phyloP scores from a whole-genome alignment of 1,140 invertebrate genomes.

The Chlorops oryzae region DNA sequence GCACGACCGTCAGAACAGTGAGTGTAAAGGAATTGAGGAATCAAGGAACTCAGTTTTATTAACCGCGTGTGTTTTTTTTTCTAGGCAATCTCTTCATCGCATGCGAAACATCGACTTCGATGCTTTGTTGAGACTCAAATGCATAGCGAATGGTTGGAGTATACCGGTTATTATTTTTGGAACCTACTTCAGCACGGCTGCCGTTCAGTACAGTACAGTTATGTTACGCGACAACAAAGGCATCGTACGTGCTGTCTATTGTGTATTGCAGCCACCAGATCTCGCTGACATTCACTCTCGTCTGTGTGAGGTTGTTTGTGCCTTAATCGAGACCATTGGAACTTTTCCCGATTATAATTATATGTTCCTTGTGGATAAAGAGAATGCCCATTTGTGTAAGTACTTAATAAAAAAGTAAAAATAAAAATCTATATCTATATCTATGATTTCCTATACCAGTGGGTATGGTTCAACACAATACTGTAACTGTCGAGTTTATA shows the following conservation, averaged over 20 bases:
- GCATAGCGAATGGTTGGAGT: constrained; percentile 20
- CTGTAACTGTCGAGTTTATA: constrained; percentile 8
- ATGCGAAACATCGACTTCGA: constrained; percentile 18
- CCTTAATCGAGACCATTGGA: constrained; percentile 14
- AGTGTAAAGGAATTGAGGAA: not conserved
- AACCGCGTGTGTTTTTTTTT: not conserved
- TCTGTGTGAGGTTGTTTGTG: constrained; percentile 18
- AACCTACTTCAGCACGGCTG: constrained; percentile 7
- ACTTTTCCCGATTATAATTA: constrained; percentile 18
- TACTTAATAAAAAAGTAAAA: constrained; percentile 1
- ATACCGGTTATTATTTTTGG: constrained; percentile 22
- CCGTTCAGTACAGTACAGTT: constrained; percentile 15
- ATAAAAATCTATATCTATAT: constrained; percentile 2
- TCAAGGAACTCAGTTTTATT: not conserved
- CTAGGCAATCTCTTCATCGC: constrained; percentile 14
- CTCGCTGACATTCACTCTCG: constrained; percentile 19
- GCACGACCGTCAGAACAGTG: constrained; percentile 16
- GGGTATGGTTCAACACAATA: constrained; percentile 11
- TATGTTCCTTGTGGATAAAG: constrained; percentile 13
- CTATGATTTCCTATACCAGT: constrained; percentile 12
- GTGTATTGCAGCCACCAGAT: constrained; percentile 5
- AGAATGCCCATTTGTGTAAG: constrained; percentile 18
- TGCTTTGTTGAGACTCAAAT: constrained; percentile 17
- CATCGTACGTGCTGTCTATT: constrained; percentile 11
- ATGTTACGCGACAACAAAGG: constrained; percentile 5